These are phyloP conservation scores for Lomographa bimaculata DNA, from an alignment of 2,888 invertebrate species.

Conservation along the genomic window DNA sequence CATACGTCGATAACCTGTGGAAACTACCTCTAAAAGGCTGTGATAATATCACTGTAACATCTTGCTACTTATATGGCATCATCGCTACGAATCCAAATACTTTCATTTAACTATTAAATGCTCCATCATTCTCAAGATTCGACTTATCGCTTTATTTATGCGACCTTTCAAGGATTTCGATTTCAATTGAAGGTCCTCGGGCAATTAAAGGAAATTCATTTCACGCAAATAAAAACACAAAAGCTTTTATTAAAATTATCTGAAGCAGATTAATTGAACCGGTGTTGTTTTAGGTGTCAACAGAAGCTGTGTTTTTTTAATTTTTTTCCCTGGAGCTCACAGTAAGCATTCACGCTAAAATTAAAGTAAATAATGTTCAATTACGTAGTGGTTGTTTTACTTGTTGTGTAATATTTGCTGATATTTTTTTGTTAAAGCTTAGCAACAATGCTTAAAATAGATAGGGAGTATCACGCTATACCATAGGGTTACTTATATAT, in stretches of 20 bases:
- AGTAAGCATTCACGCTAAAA: no score
- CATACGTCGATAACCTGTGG: conserved; percentile 11
- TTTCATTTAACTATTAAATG: neutral
- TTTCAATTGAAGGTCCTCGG: conserved; percentile 11
- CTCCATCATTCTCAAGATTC: neutral
- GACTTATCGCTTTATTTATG: conserved; percentile 9
- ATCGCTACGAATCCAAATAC: no score
- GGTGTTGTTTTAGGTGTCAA: neutral
- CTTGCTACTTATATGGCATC: no score
- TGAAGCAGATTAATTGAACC: conserved; percentile 8
- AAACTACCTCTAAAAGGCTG: no score
- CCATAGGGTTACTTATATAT: no score
- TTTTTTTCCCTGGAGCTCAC: neutral
- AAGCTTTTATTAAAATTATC: conserved; percentile 15
- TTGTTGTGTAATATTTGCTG: no score
- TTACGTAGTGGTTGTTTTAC: no score
- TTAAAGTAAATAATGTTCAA: no score
- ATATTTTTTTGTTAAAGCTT: no score
- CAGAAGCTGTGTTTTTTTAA: neutral
- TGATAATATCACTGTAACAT: no score
- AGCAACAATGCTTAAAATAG: conserved; percentile 16
- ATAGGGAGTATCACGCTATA: neutral
- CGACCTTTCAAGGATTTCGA: conserved; percentile 12
- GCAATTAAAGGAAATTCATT: conserved; percentile 12
- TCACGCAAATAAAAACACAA: conserved; percentile 3